Evolutionary conservation across 2,113 vertebrate genomes (phyloP).

Genomic region (Psilopogon haemacephalus): DNA sequence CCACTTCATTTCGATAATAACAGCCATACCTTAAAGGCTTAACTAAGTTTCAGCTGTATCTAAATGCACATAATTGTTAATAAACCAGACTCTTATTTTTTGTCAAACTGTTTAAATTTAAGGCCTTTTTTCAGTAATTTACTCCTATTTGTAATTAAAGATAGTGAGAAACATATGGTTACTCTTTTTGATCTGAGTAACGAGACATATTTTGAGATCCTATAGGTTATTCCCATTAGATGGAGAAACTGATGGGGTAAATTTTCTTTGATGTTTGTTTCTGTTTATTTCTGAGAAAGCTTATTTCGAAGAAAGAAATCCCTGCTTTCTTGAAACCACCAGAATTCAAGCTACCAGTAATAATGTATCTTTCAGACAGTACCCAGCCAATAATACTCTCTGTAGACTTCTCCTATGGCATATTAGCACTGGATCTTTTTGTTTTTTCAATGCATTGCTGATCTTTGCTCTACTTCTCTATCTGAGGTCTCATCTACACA

Average conservation of each 20-base stretch:
- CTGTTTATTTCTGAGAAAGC: constrained; percentile 4
- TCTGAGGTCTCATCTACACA: neutral
- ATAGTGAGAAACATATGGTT: constrained; percentile 34
- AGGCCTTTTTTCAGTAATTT: constrained; percentile 38
- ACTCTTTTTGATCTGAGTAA: neutral
- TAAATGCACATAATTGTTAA: constrained; percentile 24
- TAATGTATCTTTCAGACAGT: neutral
- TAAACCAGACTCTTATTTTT: constrained; percentile 12
- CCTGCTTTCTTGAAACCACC: neutral
- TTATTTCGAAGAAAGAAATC: neutral
- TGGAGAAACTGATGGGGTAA: neutral
- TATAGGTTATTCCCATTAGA: neutral
- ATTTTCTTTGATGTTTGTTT: neutral
- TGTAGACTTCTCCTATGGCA: neutral
- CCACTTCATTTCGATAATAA: neutral
- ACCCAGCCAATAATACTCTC: neutral
- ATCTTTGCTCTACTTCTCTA: neutral
- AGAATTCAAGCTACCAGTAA: neutral
- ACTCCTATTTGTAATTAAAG: constrained; percentile 40
- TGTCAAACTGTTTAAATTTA: constrained; percentile 24
- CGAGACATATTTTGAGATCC: constrained; percentile 12
- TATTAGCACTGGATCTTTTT: neutral
- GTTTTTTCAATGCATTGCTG: neutral
- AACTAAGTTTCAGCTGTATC: neutral
- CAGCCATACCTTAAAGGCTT: neutral